Percentiles rank a stretch among this genome's conserved stretches.
Conservation (phyloP, 2,797 vertebrate species). For the Brachyalestes nurse region DNA sequence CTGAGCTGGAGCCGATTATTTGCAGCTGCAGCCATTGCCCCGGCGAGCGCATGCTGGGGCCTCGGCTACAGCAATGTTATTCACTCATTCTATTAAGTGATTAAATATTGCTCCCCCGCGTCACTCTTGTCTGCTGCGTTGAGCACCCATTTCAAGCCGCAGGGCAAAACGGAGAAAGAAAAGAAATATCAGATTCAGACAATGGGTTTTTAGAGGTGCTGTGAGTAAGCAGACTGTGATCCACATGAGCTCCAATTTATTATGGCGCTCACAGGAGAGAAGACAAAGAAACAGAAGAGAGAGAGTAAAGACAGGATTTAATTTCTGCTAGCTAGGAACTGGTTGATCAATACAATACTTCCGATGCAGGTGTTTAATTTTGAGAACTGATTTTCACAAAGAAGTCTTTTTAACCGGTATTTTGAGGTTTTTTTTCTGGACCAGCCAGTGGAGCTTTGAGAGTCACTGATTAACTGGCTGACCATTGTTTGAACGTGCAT, state of each 20-base stretch:
- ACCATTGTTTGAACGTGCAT: too few relatives aligned
- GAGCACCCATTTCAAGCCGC: conserved; percentile 57
- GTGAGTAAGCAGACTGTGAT: conserved; percentile 33
- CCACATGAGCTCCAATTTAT: conserved; percentile 8
- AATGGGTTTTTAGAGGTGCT: neutral
- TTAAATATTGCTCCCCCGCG: conserved; percentile 69
- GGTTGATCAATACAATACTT: neutral
- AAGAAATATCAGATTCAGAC: conserved; percentile 32
- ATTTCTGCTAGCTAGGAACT: neutral
- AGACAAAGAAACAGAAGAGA: neutral
- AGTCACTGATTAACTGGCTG: too few relatives aligned
- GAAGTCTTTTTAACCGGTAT: neutral
- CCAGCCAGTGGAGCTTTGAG: too few relatives aligned
- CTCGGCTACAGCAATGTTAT: conserved; percentile 61
- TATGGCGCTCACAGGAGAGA: conserved; percentile 6
- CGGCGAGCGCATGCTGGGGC: conserved; percentile 44
- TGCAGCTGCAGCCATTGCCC: conserved; percentile 65
- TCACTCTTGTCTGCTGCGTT: conserved; percentile 66
- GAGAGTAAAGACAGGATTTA: neutral
- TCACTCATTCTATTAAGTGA: conserved; percentile 76
- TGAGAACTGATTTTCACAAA: neutral
- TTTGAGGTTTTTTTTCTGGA: neutral
- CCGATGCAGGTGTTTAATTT: neutral
- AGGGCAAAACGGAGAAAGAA: conserved; percentile 33
- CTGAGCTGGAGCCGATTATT: conserved; percentile 81